These are phyloP conservation scores for Cantharis rustica DNA, from an alignment of 2,888 invertebrate species.

Conservation along the genomic window DNA sequence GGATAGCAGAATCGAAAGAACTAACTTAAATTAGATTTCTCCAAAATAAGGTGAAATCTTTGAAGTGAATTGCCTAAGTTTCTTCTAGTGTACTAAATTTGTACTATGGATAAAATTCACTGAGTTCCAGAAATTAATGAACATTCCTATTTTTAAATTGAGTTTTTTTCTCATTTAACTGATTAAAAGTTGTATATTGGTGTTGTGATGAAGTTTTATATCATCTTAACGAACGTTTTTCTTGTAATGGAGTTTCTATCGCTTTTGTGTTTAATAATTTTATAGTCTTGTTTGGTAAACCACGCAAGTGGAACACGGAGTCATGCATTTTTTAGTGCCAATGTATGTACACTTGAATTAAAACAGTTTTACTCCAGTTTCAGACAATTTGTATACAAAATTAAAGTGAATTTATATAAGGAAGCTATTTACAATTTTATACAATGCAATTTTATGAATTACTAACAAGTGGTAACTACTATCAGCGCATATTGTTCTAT, in stretches of 20 bases:
- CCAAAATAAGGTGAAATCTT: conserved; percentile 8
- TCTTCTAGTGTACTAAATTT: not conserved
- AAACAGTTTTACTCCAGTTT: not conserved
- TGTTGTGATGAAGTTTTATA: not conserved
- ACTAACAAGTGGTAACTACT: too few relatives aligned
- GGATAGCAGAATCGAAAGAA: conserved; percentile 8
- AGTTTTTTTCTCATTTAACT: not conserved
- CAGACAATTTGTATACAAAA: not conserved
- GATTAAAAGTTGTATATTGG: not conserved
- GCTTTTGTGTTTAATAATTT: not conserved
- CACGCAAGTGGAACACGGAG: not conserved
- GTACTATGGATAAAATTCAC: not conserved
- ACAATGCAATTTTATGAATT: too few relatives aligned
- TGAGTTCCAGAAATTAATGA: not conserved
- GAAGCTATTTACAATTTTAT: not conserved
- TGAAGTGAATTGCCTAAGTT: not conserved
- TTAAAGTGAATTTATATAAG: not conserved
- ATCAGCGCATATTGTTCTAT: too few relatives aligned
- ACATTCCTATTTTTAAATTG: not conserved
- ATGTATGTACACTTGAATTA: not conserved
- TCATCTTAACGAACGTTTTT: not conserved
- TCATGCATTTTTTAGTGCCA: not conserved
- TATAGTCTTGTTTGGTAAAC: not conserved
- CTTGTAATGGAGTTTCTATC: not conserved
- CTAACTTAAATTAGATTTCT: conserved; percentile 10